Conservation (phyloP, 2,888 invertebrate genomes). For the Silvanus unidentatus region DNA sequence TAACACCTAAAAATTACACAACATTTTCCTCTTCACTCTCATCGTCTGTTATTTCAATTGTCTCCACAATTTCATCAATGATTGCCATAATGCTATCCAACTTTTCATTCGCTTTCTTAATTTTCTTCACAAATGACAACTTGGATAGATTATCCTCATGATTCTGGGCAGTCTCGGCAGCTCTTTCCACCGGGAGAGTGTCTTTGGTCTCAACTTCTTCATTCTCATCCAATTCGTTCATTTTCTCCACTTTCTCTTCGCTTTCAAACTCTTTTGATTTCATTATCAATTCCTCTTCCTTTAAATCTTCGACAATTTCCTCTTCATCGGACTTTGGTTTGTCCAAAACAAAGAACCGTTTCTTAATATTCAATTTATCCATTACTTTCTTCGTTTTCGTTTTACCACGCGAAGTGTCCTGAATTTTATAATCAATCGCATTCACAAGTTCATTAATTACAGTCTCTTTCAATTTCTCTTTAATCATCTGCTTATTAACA, state of each 20-base stretch:
- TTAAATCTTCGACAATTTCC: conserved; percentile 4
- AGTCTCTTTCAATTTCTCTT: conserved; percentile 42
- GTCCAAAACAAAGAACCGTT: too few relatives aligned
- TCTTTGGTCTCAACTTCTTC: conserved; percentile 14
- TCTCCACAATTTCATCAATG: conserved; percentile 43
- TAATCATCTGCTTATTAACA: conserved; percentile 48
- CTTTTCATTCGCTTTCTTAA: conserved; percentile 38
- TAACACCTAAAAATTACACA: background rate
- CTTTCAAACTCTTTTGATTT: conserved; percentile 4
- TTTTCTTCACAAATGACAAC: conserved; percentile 27
- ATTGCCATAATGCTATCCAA: conserved; percentile 42
- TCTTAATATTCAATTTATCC: conserved; percentile 1
- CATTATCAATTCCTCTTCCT: conserved; percentile 8
- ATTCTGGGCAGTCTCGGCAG: background rate
- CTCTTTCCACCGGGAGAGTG: conserved; percentile 1
- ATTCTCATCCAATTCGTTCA: background rate
- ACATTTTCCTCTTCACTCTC: conserved; percentile 21
- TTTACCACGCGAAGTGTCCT: conserved; percentile 4
- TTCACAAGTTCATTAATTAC: conserved; percentile 34
- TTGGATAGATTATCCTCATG: conserved; percentile 20
- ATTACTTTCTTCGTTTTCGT: conserved; percentile 4
- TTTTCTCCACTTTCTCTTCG: background rate
- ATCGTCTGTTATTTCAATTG: conserved; percentile 37
- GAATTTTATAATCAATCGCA: conserved; percentile 22
- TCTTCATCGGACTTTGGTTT: background rate